Percentiles rank a stretch among this genome's conserved stretches.
These are phyloP conservation scores for Drosophila pectinifera DNA, from an alignment of 1,140 invertebrate species.

Conservation along the genomic window DNA sequence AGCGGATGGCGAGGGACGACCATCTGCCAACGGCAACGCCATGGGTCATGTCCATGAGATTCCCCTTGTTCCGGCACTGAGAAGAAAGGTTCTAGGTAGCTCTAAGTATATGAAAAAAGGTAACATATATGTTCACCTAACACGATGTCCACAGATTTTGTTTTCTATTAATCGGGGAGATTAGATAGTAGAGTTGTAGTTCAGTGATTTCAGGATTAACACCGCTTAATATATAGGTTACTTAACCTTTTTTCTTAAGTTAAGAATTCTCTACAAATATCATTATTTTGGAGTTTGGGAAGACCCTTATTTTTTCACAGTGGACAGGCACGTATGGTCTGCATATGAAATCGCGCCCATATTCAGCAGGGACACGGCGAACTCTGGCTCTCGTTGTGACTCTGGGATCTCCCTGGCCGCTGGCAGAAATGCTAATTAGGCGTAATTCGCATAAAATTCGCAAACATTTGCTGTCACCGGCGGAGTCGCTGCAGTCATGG, in stretches of 20 bases:
- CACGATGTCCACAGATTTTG: too few relatives aligned
- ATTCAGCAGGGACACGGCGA: slow-evolving; percentile 52
- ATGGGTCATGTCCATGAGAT: slow-evolving; percentile 24
- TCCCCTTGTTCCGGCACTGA: slow-evolving; percentile 15
- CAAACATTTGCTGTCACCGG: slow-evolving; percentile 75
- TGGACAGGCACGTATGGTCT: slow-evolving; percentile 68
- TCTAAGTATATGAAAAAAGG: neutral
- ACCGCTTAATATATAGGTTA: too few relatives aligned
- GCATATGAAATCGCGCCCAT: slow-evolving; percentile 78
- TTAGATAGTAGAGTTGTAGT: too few relatives aligned
- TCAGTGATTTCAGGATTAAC: too few relatives aligned
- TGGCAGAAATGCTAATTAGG: slow-evolving; percentile 80
- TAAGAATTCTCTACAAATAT: too few relatives aligned
- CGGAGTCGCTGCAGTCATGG: slow-evolving; percentile 9
- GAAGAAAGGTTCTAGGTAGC: neutral
- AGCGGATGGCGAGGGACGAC: slow-evolving; percentile 12
- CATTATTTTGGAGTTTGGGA: too few relatives aligned
- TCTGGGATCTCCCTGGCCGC: slow-evolving; percentile 31
- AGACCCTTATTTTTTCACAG: neutral
- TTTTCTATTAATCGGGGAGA: too few relatives aligned
- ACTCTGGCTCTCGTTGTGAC: slow-evolving; percentile 27
- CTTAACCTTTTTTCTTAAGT: too few relatives aligned
- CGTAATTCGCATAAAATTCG: slow-evolving; percentile 83
- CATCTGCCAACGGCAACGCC: slow-evolving; percentile 40
- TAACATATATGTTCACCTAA: too few relatives aligned